These are phyloP conservation scores for Stegodyphus dumicola DNA, from an alignment of 1,140 invertebrate species.

Conservation along the genomic window DNA sequence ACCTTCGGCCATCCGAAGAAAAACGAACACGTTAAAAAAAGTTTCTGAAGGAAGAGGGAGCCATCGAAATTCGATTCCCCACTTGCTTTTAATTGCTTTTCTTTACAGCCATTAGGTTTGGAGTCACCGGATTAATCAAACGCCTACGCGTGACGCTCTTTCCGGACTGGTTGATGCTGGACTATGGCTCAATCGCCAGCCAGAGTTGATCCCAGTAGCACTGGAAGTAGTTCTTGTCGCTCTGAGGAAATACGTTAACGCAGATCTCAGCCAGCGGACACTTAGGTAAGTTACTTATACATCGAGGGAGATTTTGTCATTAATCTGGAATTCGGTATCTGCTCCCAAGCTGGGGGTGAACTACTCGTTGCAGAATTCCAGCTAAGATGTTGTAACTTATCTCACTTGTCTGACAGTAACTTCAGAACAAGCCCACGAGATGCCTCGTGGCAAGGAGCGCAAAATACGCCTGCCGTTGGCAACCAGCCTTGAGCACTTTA, in stretches of 20 bases:
- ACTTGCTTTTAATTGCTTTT: constrained; percentile 61
- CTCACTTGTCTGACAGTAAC: too few relatives aligned
- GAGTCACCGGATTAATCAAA: constrained; percentile 58
- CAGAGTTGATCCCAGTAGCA: too few relatives aligned
- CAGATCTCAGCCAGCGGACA: not conserved
- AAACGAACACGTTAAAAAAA: constrained; percentile 6
- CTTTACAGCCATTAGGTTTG: constrained; percentile 58
- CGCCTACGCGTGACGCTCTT: not conserved
- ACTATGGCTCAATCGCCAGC: not conserved
- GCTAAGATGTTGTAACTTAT: too few relatives aligned
- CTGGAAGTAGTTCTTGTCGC: not conserved
- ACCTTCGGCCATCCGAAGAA: constrained; percentile 29
- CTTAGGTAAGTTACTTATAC: constrained; percentile 4
- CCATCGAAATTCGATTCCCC: constrained; percentile 59
- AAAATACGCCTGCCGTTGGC: too few relatives aligned
- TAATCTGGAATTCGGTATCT: constrained; percentile 27
- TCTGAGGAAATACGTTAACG: not conserved
- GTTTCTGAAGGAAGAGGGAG: constrained; percentile 4
- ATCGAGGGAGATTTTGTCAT: constrained; percentile 27
- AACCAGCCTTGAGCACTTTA: too few relatives aligned
- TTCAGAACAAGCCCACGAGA: too few relatives aligned
- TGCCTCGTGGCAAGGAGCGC: too few relatives aligned
- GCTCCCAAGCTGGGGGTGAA: not conserved
- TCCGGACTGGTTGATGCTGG: not conserved
- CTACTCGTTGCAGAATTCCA: not conserved